Conservation (phyloP, 2,888 invertebrate genomes). For the Aethes cnicana region DNA sequence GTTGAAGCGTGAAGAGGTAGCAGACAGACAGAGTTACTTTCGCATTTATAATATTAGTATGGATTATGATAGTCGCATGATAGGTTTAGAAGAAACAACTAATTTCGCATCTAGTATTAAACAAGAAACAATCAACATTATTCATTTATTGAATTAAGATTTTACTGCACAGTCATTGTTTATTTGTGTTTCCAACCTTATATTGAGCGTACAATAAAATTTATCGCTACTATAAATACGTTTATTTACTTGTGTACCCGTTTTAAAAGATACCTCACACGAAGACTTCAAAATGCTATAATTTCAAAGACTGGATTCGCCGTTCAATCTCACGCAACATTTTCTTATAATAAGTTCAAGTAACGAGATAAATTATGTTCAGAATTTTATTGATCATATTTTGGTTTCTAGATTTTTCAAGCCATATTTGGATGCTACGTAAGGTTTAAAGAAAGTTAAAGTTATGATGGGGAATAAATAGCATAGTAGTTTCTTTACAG, state of each 20-base stretch:
- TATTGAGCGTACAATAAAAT: conserved; percentile 11
- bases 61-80: too few species aligned
- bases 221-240: conserved; percentile 6
- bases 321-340: conserved; percentile 76
- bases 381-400: conserved; percentile 67
- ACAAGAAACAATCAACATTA: too few species aligned
- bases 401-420: background rate
- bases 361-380: conserved; percentile 76
- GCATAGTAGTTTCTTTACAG: too few species aligned
- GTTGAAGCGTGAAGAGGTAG: too few species aligned
- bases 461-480: too few species aligned
- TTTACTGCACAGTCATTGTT: conserved; percentile 15
- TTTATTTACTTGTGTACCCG: conserved; percentile 19
- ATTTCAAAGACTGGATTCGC: conserved; percentile 62
- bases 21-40: too few species aligned
- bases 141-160: too few species aligned
- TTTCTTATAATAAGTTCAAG: conserved; percentile 76
- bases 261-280: conserved; percentile 39
- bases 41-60: too few species aligned
- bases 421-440: too few species aligned
- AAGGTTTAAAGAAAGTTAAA: too few species aligned
- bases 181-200: conserved; percentile 10
- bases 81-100: too few species aligned
- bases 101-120: too few species aligned
- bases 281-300: conserved; percentile 61